phyloP scores from a whole-genome alignment of 2,888 invertebrate genomes.

The Ichneumoninae sp. region DNA sequence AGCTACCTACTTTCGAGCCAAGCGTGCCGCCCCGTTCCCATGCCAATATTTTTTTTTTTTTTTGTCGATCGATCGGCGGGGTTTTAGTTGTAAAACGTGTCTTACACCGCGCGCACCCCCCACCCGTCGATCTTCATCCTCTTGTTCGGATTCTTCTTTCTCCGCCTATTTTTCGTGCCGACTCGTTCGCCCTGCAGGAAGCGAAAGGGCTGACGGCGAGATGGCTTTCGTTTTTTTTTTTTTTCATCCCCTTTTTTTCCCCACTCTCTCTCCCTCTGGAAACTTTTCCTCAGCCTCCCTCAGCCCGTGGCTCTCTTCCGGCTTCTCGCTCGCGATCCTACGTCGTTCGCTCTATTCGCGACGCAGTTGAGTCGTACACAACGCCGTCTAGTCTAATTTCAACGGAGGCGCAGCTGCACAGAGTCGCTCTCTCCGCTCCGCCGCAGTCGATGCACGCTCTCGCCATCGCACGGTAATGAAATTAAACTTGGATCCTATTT shows the following conservation, averaged over 20 bases:
- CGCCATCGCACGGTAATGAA: slow-evolving; percentile 70
- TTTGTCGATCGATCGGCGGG: slow-evolving; percentile 49
- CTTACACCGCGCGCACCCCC: slow-evolving; percentile 6
- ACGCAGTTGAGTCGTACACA: background rate
- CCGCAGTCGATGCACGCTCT: slow-evolving; percentile 2
- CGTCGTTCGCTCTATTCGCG: slow-evolving; percentile 1
- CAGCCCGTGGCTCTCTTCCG: slow-evolving; percentile 17
- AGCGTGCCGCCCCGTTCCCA: slow-evolving; percentile 17
- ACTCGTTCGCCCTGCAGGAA: background rate
- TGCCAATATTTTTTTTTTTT: slow-evolving; percentile 39
- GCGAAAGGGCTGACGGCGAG: background rate
- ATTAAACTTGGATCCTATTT: slow-evolving; percentile 74
- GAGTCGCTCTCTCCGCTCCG: slow-evolving; percentile 17
- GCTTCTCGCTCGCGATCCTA: slow-evolving; percentile 7
- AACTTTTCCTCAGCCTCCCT: slow-evolving; percentile 5
- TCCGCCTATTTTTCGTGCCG: slow-evolving; percentile 25
- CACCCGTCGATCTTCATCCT: slow-evolving; percentile 32
- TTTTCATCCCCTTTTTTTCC: slow-evolving; percentile 6
- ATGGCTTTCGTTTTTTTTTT: background rate
- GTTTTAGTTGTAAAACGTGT: slow-evolving; percentile 13
- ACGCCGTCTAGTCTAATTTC: slow-evolving; percentile 49
- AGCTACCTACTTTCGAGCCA: slow-evolving; percentile 35
- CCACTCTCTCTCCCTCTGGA: background rate
- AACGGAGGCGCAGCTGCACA: slow-evolving; percentile 42
- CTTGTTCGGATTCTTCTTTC: slow-evolving; percentile 12